Evolutionary conservation across 2,888 invertebrate genomes (phyloP).

Genomic region (Drosophila quinaria): DNA sequence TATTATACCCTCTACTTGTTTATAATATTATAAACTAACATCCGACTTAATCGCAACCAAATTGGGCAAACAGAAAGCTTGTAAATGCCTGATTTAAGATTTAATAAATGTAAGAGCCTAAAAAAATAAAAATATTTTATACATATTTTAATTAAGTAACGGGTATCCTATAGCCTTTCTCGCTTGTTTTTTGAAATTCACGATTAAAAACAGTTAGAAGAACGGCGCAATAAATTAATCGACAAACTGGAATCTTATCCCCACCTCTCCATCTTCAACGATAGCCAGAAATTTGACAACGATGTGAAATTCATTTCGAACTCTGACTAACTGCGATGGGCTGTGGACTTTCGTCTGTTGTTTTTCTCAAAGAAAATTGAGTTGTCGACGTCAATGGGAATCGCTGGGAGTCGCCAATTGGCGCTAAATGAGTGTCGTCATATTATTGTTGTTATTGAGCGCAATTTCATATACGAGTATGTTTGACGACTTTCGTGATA

Average conservation of each 20-base stretch:
- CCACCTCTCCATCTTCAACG: background rate
- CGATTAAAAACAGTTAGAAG: background rate
- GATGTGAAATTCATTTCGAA: constrained; percentile 14
- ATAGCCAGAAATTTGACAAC: constrained; percentile 1
- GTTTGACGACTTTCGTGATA: constrained; percentile 13
- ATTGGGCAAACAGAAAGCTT: too few relatives aligned
- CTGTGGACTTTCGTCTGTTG: constrained; percentile 1
- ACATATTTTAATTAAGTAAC: too few relatives aligned
- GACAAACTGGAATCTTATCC: background rate
- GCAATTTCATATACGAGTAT: constrained; percentile 1
- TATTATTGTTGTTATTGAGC: constrained; percentile 24
- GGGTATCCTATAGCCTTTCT: too few relatives aligned
- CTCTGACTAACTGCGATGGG: constrained; percentile 20
- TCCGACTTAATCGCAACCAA: too few relatives aligned
- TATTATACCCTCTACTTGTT: background rate
- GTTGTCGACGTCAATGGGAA: constrained; percentile 31
- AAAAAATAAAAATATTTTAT: too few relatives aligned
- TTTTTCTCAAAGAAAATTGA: constrained; percentile 17
- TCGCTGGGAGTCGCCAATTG: constrained; percentile 11
- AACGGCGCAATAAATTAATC: background rate
- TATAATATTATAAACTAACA: too few relatives aligned
- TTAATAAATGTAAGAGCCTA: too few relatives aligned
- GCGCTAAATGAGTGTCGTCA: constrained; percentile 40
- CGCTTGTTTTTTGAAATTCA: too few relatives aligned
- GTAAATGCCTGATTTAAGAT: too few relatives aligned